These are phyloP conservation scores for Rhagoletis zephyria DNA, from an alignment of 1,140 invertebrate genomes.

Conservation along the genomic window DNA sequence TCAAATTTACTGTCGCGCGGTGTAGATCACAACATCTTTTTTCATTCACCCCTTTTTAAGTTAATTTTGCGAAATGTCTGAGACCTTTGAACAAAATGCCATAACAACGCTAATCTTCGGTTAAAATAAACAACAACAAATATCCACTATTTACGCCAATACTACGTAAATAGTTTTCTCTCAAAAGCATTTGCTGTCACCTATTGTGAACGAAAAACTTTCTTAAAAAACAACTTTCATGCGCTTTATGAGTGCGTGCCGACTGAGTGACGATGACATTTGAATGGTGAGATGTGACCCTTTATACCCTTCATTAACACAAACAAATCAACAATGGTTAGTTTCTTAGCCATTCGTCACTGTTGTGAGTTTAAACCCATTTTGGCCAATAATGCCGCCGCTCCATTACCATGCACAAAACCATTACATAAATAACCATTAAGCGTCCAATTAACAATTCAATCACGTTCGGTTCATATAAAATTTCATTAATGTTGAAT, in stretches of 20 bases:
- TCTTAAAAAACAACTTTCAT: background rate
- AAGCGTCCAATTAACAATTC: slow-evolving; percentile 44
- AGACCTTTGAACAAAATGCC: too few relatives aligned
- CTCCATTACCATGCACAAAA: slow-evolving; percentile 9
- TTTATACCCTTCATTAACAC: background rate
- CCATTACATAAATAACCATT: slow-evolving; percentile 29
- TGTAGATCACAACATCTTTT: too few relatives aligned
- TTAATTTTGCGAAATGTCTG: too few relatives aligned
- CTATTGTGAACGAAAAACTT: background rate
- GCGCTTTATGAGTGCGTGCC: background rate
- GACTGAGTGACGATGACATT: background rate
- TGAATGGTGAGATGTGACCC: background rate
- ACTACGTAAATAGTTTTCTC: background rate
- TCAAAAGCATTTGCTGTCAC: background rate
- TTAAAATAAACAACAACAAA: too few relatives aligned
- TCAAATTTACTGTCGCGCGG: too few relatives aligned
- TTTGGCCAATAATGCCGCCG: background rate
- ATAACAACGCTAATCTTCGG: too few relatives aligned
- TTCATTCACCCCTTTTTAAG: too few relatives aligned
- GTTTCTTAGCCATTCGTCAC: background rate
- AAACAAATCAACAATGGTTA: background rate
- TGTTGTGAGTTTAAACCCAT: background rate
- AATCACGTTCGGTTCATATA: slow-evolving; percentile 34
- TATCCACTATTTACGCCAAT: too few relatives aligned
- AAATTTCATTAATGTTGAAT: slow-evolving; percentile 48